Base-by-base conservation (phyloP, 2,797 vertebrate genomes). In the Mormyrops attenuatus region DNA sequence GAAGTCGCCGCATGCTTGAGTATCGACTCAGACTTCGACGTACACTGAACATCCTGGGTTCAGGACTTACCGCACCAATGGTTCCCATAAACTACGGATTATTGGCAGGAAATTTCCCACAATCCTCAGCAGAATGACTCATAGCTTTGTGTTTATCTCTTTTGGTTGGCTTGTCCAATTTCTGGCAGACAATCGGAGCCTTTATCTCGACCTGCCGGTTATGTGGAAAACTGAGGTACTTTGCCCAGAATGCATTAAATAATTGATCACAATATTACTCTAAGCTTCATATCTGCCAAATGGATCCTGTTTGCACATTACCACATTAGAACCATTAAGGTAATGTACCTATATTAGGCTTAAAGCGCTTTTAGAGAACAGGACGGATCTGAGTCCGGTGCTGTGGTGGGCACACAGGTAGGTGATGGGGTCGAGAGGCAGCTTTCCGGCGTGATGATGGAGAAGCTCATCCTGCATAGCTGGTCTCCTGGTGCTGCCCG, bases 271-370 rank as follows among this genome's bases (percentile, higher is more conserved):
- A 73, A 26, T 5, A 26, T 55, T 30, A 85, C 82, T 91, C 50
- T 22, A 22, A 84, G 91, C 92, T 92, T 91, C 92, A 88, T 50
- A 8, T 88, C 89, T 92, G 92, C 91, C 91, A 94, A 92, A 93
- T 88, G 90, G 91, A 93, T 90, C 89, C 90, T 90, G 92, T 89
- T 82, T 91, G 91, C 80, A 90, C 89, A 93, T 30, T 73, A 94
- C 93, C 91, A 85, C 90, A 93, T 94, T 93, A 91, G 17, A 90
- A 92, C 91, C 92, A 93, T 94, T 94, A 91, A 93, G 93, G 93
- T 94, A 94, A 94, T 93, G 88, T 90, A 41, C 8, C 22, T 88
- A 50, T 55, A 69, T 87, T 9, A 52, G 91, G 91, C 89, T 88
- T 60, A 89, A 90, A 69, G 85, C 73, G 44, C 60, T 84, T 87